Conservation (phyloP, 2,888 invertebrate genomes). For the Drosophila setosimentum region DNA sequence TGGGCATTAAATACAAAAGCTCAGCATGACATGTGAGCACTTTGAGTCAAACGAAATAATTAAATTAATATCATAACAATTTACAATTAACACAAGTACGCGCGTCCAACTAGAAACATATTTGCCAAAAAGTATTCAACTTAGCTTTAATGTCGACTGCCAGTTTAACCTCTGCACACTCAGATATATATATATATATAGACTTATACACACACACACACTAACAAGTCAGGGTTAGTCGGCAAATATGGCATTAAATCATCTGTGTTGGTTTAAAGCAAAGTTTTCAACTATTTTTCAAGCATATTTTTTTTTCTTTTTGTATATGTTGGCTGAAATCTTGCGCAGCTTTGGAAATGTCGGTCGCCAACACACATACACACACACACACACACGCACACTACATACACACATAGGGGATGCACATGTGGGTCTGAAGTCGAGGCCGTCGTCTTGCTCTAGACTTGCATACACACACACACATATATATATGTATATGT, state of each 20-base stretch:
- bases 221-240: conserved; percentile 33
- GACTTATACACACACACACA: neutral
- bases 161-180: conserved; percentile 52
- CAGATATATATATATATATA: neutral
- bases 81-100: conserved; percentile 62
- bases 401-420: neutral
- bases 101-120: conserved; percentile 58
- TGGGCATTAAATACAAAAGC: conserved; percentile 61
- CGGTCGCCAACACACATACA: conserved; percentile 33
- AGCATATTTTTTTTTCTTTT: conserved; percentile 12
- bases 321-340: conserved; percentile 29
- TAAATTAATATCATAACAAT: conserved; percentile 56
- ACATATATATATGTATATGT: neutral
- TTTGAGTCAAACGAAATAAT: conserved; percentile 43
- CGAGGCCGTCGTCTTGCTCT: conserved; percentile 53
- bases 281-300: conserved; percentile 33
- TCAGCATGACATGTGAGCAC: conserved; percentile 59
- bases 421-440: conserved; percentile 44
- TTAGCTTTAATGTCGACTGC: conserved; percentile 47
- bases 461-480: conserved; percentile 14
- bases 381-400: neutral
- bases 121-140: conserved; percentile 44
- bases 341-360: conserved; percentile 58
- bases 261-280: conserved; percentile 8
- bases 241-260: conserved; percentile 38